phyloP scores from a whole-genome alignment of 2,888 invertebrate species.

The Drosophila pseudotalamancana region DNA sequence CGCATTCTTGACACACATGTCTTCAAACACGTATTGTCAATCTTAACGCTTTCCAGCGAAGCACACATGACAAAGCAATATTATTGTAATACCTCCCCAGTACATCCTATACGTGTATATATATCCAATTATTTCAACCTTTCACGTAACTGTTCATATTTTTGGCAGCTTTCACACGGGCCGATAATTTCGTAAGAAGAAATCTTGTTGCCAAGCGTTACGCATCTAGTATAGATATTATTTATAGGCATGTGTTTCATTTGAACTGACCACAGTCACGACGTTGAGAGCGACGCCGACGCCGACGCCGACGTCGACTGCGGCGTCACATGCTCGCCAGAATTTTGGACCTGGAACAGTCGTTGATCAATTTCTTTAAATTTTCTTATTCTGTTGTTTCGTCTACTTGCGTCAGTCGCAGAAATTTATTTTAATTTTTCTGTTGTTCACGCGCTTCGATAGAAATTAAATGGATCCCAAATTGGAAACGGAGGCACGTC shows the following conservation, averaged over 20 bases:
- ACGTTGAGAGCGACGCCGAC: neutral
- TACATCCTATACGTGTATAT: neutral
- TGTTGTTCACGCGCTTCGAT: constrained; percentile 55
- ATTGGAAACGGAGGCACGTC: constrained; percentile 70
- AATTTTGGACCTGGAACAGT: constrained; percentile 11
- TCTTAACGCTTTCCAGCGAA: constrained; percentile 12
- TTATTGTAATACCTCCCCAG: neutral
- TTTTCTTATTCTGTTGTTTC: constrained; percentile 18
- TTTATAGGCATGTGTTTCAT: constrained; percentile 17
- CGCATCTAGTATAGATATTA: constrained; percentile 17
- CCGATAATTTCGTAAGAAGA: constrained; percentile 63
- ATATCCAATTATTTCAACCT: constrained; percentile 19
- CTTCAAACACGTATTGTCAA: constrained; percentile 3
- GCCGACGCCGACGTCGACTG: constrained; percentile 26
- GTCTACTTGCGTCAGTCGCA: constrained; percentile 47
- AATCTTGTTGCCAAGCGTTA: constrained; percentile 61
- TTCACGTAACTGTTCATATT: neutral
- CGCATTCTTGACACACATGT: constrained; percentile 12
- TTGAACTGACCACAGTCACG: constrained; percentile 73
- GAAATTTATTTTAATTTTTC: constrained; percentile 68
- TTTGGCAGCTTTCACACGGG: constrained; percentile 42
- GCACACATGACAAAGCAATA: constrained; percentile 23
- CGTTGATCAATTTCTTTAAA: constrained; percentile 8
- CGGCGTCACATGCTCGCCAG: constrained; percentile 46
- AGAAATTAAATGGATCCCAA: constrained; percentile 10